Evolutionary conservation across 2,113 vertebrate species (phyloP).

Genomic region (Corythornis cristatus): DNA sequence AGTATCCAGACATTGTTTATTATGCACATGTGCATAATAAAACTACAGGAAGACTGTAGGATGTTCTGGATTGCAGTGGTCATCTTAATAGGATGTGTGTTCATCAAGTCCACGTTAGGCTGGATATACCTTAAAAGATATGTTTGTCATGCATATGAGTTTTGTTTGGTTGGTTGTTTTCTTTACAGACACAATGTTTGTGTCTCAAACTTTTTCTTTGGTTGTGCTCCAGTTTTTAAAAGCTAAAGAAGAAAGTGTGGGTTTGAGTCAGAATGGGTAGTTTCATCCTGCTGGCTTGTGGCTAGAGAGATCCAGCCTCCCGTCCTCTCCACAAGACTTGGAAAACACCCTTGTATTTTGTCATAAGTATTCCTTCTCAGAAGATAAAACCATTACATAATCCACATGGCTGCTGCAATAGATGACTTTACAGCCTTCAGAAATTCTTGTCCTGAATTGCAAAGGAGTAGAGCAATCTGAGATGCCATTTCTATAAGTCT

Average conservation of each 20-base stretch:
- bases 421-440: not conserved
- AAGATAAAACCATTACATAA: not conserved
- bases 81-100: accelerated
- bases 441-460: not conserved
- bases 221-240: not conserved
- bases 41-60: not conserved
- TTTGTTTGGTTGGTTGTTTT: not conserved
- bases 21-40: not conserved
- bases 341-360: not conserved
- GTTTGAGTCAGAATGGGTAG: not conserved
- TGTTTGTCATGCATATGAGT: accelerated
- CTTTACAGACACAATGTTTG: not conserved
- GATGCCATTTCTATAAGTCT: not conserved
- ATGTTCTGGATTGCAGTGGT: not conserved
- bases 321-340: not conserved
- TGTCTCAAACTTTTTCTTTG: not conserved
- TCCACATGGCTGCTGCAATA: not conserved
- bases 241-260: not conserved
- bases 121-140: not conserved
- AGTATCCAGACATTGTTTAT: not conserved
- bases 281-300: not conserved
- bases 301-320: not conserved
- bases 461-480: not conserved
- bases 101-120: not conserved
- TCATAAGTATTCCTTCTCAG: not conserved